Conservation (phyloP, 2,888 invertebrate genomes). For the Folsomia candida region DNA sequence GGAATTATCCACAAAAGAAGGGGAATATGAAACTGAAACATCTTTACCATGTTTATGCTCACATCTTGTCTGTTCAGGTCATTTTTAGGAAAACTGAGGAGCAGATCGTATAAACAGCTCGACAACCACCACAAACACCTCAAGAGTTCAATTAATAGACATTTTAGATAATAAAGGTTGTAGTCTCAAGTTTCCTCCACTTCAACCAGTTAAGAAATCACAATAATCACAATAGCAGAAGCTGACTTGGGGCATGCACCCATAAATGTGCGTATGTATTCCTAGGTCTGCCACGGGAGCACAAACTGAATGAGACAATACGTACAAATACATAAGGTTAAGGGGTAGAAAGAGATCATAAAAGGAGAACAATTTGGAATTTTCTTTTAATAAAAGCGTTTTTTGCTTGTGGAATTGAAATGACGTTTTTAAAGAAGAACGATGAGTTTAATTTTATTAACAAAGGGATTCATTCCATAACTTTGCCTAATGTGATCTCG, state of each 20-base stretch:
- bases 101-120: too few relatives aligned
- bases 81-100: too few relatives aligned
- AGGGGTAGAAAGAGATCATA: too few relatives aligned
- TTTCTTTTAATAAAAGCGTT: background rate
- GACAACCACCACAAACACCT: background rate
- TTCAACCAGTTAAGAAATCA: background rate
- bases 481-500: background rate
- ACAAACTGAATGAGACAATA: background rate
- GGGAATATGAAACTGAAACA: background rate
- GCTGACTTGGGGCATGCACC: background rate
- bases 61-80: too few relatives aligned
- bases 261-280: background rate
- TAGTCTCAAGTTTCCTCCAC: conserved; percentile 1
- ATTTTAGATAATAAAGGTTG: background rate
- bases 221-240: background rate
- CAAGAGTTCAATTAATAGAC: background rate
- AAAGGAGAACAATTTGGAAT: background rate
- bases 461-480: conserved; percentile 1
- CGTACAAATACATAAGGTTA: background rate
- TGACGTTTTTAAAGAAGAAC: background rate
- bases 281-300: background rate
- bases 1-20: background rate
- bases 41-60: background rate
- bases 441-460: conserved; percentile 5
- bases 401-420: background rate